Evolutionary conservation across 2,888 invertebrate genomes (phyloP).

Genomic region (Eretmocerus hayati): DNA sequence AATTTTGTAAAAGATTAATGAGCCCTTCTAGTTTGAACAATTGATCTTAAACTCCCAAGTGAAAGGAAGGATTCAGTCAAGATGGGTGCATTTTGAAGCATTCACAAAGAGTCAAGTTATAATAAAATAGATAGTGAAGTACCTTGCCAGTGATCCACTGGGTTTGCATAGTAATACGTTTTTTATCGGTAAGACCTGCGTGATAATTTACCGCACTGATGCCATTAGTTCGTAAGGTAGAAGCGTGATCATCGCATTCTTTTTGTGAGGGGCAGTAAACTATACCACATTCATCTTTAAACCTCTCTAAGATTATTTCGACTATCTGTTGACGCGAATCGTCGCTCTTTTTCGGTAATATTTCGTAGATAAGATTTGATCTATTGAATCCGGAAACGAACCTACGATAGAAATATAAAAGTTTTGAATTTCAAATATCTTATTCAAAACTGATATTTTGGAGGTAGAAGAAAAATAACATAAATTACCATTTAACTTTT

Average conservation of each 20-base stretch:
- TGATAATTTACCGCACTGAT: slow-evolving; percentile 80
- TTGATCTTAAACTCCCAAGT: too few relatives aligned
- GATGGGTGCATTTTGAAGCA: too few relatives aligned
- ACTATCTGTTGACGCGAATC: slow-evolving; percentile 65
- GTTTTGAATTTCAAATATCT: too few relatives aligned
- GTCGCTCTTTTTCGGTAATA: slow-evolving; percentile 73
- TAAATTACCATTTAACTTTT: slow-evolving; percentile 62
- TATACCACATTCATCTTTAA: slow-evolving; percentile 73
- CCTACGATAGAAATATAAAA: slow-evolving; percentile 35
- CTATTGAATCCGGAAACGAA: slow-evolving; percentile 95
- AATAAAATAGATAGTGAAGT: too few relatives aligned
- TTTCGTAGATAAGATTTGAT: slow-evolving; percentile 80
- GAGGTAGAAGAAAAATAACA: neutral
- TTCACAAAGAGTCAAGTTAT: too few relatives aligned
- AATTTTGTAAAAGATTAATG: too few relatives aligned
- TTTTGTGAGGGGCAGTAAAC: slow-evolving; percentile 90
- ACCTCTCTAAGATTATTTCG: slow-evolving; percentile 65
- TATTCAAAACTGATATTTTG: too few relatives aligned
- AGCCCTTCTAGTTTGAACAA: too few relatives aligned
- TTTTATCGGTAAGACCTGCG: slow-evolving; percentile 71
- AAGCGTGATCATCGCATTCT: slow-evolving; percentile 77
- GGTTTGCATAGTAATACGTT: slow-evolving; percentile 67
- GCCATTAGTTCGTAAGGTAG: slow-evolving; percentile 55
- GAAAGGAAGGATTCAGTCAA: too few relatives aligned
- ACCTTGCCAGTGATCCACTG: slow-evolving; percentile 79